Base-by-base conservation (phyloP, 2,797 vertebrate species). In the Macropus fuliginosus region DNA sequence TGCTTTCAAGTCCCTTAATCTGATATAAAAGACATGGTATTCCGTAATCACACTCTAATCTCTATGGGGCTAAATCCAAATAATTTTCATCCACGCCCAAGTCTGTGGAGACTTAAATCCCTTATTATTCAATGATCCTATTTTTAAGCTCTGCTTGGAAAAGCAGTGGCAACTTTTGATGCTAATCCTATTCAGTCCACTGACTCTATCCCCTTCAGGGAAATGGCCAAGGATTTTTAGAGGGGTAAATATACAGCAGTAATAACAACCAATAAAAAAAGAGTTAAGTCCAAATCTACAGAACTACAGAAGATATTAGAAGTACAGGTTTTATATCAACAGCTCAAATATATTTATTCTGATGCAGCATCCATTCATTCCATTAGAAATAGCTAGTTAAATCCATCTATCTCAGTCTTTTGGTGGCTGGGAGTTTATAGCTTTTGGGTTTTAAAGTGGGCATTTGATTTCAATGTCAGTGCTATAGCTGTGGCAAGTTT, bases 71-170 rank as follows among this genome's bases (percentile, higher is more conserved):
- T 98, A 98, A 98, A 96, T 97, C 97, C 96, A 98, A 96, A 98
- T 97, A 98, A 97, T 98, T 98, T 97, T 74, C 94, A 97, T 96
- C 91, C 57, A n/a, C 3, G 92, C 27, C 81, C 97, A 96, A 91
- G 90, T 96, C 92, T n/a, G 94, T 95, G 95, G 95, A 97, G 93
- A 93, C 28, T 97, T 97, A 98, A 98, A 97, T 98, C 97, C 94
- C 94, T 96, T 98, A 98, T 98, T 98, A 97, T 92, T 97, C 93
- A 97, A 91, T 96, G 97, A 97, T 93, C 3, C 0, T 91, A 95
- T 97, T 98, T 98, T 98, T 98, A 97, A 97, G 96, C 96, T 97
- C 96, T 91, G 95, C 89, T 94, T 95, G 93, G 95, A 97, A 98
- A 98, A 97, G 95, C 94, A 97, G 96, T 57, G 29, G 91, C 90